These are phyloP conservation scores for Lepidotrigona ventralis DNA, from an alignment of 1,140 invertebrate genomes.

Conservation along the genomic window DNA sequence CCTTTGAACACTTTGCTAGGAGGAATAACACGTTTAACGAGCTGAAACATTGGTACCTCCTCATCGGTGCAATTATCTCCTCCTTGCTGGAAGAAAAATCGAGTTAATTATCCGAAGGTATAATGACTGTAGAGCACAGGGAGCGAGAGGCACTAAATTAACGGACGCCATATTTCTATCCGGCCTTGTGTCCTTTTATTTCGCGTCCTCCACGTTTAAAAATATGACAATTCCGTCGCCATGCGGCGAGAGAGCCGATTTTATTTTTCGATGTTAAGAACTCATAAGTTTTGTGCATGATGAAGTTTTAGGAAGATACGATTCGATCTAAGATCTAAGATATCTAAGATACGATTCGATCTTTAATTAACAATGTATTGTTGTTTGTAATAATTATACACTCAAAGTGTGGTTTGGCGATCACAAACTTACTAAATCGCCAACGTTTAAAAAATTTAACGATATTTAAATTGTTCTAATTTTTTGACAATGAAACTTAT, in stretches of 20 bases:
- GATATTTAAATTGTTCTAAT: no score
- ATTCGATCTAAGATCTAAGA: no score
- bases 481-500: no score
- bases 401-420: no score
- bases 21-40: slow-evolving; percentile 67
- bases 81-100: slow-evolving; percentile 65
- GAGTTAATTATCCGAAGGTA: slow-evolving; percentile 68
- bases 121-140: slow-evolving; percentile 52
- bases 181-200: slow-evolving; percentile 44
- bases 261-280: neutral
- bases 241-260: neutral
- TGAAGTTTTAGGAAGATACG: neutral
- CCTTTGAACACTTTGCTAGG: slow-evolving; percentile 45
- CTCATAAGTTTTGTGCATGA: neutral
- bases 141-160: slow-evolving; percentile 61
- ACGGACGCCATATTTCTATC: slow-evolving; percentile 64
- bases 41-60: slow-evolving; percentile 64
- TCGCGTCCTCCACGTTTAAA: slow-evolving; percentile 11
- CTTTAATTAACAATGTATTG: no score
- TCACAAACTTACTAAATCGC: no score
- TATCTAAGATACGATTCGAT: no score
- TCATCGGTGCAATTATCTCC: slow-evolving; percentile 67
- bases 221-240: slow-evolving; percentile 46
- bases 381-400: no score
- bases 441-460: no score